Base-by-base conservation (phyloP, 2,888 invertebrate genomes). In the Tuta absoluta region DNA sequence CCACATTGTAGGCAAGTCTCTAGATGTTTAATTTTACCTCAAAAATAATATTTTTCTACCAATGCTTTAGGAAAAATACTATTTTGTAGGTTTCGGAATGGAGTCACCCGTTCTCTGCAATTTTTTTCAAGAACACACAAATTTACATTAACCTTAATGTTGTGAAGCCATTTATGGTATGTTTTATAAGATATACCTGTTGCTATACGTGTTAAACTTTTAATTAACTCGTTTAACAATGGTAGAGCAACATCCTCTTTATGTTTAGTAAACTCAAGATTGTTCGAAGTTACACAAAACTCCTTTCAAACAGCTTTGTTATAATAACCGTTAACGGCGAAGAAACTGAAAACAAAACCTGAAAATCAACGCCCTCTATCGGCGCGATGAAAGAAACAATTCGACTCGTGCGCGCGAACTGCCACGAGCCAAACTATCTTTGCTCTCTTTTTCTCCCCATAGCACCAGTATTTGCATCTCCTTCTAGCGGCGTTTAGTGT, bases 391-490 rank as follows among this genome's bases (percentile, higher is more conserved):
- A 1, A 66, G 70, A 76, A 72, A 63, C 67, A 70, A 63, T 63
- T 2, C 65, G 72, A 75, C 79, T 76, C 80, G 81, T 80, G 82
- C 75, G 68, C 79, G 80, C 76, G 78, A 79, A 80, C 71, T 73
- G 88, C 84, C 89, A 90, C 90, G 90, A 89, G 89, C 89, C 87
- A 89, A 83, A 79, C 66, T 60, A 75, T 72, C 63, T 67, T 67
- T 72, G 69, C 33, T 86, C 84, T 75, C 76, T 74, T 68, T 87
- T 75, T 62, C 64, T 65, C 67, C 68, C 58, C 49, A 33, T 24
- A 59, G 28, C 61, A 66, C 57, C 64, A 45, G 57, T 75, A 74
- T 75, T 64, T 67, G 60, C 60, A 14, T 82, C 79, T 79, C 82
- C 72, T 69, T 84, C 72, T n/a, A 69, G 51, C 75, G 58, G 68